Evolutionary conservation across 2,113 vertebrate species (phyloP), one percentile per base, ranked within the genome.

Genomic region (Sterna hirundo): DNA sequence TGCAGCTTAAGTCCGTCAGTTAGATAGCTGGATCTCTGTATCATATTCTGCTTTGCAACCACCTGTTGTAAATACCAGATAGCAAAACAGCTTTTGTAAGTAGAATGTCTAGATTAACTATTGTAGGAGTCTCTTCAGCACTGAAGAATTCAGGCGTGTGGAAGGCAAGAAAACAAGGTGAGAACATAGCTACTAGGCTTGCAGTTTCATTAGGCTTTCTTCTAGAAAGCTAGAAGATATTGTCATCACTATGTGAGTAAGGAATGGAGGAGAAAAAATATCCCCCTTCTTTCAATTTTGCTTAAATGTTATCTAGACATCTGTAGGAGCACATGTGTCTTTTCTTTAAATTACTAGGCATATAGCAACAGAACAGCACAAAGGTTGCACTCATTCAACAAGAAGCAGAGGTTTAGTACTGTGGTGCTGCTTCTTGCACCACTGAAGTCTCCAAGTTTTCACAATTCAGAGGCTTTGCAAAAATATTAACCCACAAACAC

Each of bases 121-220:
- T 9, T 55, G 38, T 3, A 72, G 22, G 26, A 36, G 4, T 18
- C 11, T 92, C 16, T 70, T 70, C 51, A 61, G 10, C 22, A 18
- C 2, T 42, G 26, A 84, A 80, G 68, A 80, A 20, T 27, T 70
- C 25, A 29, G 5, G 9, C 54, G 9, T 74, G 23, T 23, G 30
- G 11, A 71, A 90, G 51, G 29, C 5, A 82, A 77, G 34, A 47
- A 84, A 90, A 38, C 12, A 71, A 57, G 30, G 15, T 6, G 8
- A 78, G 21, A 61, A 38, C 11, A 40, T 75, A 64, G 7, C 9
- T 8, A 42, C 16, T 3, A 52, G 17, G 15, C 12, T 79, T 49
- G 8, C 0, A 0, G 17, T 51, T 84, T 62, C 6, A 12, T 40
- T 26, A 36, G 17, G 60, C 5, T 42, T 42, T 42, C 8, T 3